Base-by-base conservation (phyloP, 2,888 invertebrate genomes). In the Meiosimyza decipiens region DNA sequence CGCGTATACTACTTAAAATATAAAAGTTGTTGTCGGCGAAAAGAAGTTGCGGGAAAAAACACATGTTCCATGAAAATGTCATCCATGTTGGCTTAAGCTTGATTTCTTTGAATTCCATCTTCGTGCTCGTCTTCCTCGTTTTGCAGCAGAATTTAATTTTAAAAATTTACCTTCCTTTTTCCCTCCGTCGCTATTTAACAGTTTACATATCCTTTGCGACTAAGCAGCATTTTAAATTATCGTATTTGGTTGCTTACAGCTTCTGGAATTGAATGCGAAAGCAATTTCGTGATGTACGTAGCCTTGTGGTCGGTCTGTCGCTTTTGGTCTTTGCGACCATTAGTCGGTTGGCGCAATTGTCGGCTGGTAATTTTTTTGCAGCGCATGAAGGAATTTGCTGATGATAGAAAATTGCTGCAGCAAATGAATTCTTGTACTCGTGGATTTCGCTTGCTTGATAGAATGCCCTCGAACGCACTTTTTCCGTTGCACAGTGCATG, bases 371-470 rank as follows among this genome's bases (percentile, higher is more conserved):
- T 57, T 40, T 62, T n/a, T 33, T 47, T 33, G 15, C 28, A 40
- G 28, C 15, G n/a, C 47, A 33, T 62, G 47, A 11, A 62, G 33
- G 60, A 62, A 62, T 62, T 62, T 62, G 28, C 60, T 62, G 60
- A 62, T 62, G 60, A 62, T 62, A 47, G 60, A 62, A 62, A 62
- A 62, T 62, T 22, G 33, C 60, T 16, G 60, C 60, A 62, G 40
- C 28, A 16, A 33, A 33, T 40, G n/a, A 40, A 15, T 62, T 62
- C 40, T 62, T 33, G 9, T 40, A 40, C 13, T 15, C 22, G 57
- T 28, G 11, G 28, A 3, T 28, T 15, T 15, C 28, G 28, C 22
- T 18, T 57, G 12, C 60, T 62, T 33, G 33, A 62, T 62, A 40
- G 33, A 33, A 16, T 33, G 13, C 16, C n/a, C 33, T 16, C n/a